Base-by-base conservation (phyloP, 2,888 invertebrate genomes). In the Carpatolechia fugitivella region DNA sequence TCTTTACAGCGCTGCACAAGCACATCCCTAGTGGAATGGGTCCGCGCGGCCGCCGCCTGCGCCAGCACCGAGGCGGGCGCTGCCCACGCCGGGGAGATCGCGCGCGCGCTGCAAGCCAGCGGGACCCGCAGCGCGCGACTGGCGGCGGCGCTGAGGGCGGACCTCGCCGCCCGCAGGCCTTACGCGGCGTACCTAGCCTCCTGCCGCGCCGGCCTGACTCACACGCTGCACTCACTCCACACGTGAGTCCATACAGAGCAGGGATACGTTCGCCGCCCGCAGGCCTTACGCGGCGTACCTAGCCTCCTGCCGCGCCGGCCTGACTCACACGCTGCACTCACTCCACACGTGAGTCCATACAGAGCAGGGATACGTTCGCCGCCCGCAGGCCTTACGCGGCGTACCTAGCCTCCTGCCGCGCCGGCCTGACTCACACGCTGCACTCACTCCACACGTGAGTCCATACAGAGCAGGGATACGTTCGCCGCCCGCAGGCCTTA, bases 131-230 rank as follows among this genome's bases (percentile, higher is more conserved):
- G 60, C 51, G 75, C 71, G 8, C 73, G 86, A 0, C 77, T 87
- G 14, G 85, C 84, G 1, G 84, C 80, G 13, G 81, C 86, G 1
- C 70, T 88, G 66, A 70, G 85, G 0, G 80, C 84, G 1, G 89
- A 89, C 68, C 74, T 89, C n/a, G 84, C 86, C 14, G 86, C 88
- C 47, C 61, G 86, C 30, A 63, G 87, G 0, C 87, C 88, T 51
- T 88, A 89, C 69, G 84, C 85, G 40, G 78, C 85, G 48, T 87
- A 88, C 66, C 76, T 88, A 0, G 80, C 87, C 29, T 72, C 78
- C 11, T 85, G 85, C 58, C 63, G 87, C 33, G 73, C 85, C 0
- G 80, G 79, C 24, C 69, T 85, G 31, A 74, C 79, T 57, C 80
- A 83, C 58, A 69, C 76, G 0, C 72, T 79, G n/a, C 76, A 78